phyloP scores from a whole-genome alignment of 2,888 invertebrate genomes.

The Megalurothrips usitatus region DNA sequence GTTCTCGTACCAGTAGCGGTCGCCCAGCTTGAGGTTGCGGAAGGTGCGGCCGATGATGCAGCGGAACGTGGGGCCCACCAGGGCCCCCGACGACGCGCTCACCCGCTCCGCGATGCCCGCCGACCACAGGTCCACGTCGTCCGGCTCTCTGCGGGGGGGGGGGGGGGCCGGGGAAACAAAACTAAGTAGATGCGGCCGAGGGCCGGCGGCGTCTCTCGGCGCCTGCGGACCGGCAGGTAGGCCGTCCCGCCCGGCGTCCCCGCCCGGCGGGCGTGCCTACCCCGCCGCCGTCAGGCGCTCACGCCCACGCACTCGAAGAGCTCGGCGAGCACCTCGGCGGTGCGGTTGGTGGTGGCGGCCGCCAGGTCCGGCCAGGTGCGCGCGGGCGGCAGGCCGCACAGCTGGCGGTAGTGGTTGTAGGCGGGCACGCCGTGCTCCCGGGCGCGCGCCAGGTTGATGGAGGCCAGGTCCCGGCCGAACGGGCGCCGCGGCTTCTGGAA shows the following conservation, averaged over 20 bases:
- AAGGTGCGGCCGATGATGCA: slow-evolving; percentile 51
- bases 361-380: slow-evolving; percentile 44
- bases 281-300: no score
- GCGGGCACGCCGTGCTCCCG: slow-evolving; percentile 50
- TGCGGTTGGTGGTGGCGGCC: slow-evolving; percentile 44
- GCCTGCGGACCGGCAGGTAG: no score
- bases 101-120: slow-evolving; percentile 48
- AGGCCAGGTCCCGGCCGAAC: slow-evolving; percentile 51
- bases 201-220: no score
- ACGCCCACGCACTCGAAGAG: slow-evolving; percentile 37
- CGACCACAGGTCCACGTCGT: slow-evolving; percentile 48
- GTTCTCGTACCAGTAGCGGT: slow-evolving; percentile 53
- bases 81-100: slow-evolving; percentile 44
- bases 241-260: slow-evolving; percentile 25
- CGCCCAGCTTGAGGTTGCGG: slow-evolving; percentile 48
- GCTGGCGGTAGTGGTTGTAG: slow-evolving; percentile 46
- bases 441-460: slow-evolving; percentile 50
- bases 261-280: slow-evolving; percentile 23
- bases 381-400: slow-evolving; percentile 43
- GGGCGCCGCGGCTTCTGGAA: slow-evolving; percentile 51
- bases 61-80: slow-evolving; percentile 51
- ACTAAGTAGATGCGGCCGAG: no score
- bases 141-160: slow-evolving; percentile 41
- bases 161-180: not conserved
- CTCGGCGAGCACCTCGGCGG: slow-evolving; percentile 43